phyloP scores from a whole-genome alignment of 2,797 vertebrate genomes.

The Catamblyrhynchus diadema region DNA sequence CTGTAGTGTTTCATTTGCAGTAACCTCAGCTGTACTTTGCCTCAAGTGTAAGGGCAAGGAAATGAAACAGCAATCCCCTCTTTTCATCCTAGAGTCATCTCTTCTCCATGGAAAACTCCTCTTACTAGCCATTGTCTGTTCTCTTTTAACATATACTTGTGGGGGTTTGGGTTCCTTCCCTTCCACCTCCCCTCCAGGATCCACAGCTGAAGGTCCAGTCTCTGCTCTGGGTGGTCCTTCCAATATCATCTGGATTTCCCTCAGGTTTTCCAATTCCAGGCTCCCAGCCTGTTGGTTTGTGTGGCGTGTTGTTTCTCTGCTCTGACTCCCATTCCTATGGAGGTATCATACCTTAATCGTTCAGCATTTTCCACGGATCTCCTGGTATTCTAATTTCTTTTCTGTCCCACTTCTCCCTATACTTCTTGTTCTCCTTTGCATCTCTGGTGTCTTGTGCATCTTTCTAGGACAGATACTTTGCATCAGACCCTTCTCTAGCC shows the following conservation, averaged over 20 bases:
- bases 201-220: background rate
- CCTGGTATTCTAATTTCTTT: background rate
- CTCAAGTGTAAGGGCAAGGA: background rate
- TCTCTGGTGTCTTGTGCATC: fast-evolving
- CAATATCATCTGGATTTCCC: background rate
- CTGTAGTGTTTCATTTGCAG: background rate
- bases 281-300: background rate
- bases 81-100: background rate
- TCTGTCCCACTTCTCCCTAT: background rate
- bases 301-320: background rate
- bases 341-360: background rate
- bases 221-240: background rate
- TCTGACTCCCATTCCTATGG: background rate
- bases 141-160: background rate
- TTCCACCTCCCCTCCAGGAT: background rate
- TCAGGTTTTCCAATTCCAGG: background rate
- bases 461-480: background rate
- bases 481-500: background rate
- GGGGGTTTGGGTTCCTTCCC: background rate
- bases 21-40: background rate
- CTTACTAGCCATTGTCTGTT: background rate
- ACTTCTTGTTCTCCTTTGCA: background rate
- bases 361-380: background rate
- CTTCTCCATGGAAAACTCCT: background rate
- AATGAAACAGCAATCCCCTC: background rate